A percentile compares a stretch with the other conserved stretches of the same genome.
These are phyloP conservation scores for Fistularia commersonii DNA, from an alignment of 2,797 vertebrate genomes.

Conservation along the genomic window DNA sequence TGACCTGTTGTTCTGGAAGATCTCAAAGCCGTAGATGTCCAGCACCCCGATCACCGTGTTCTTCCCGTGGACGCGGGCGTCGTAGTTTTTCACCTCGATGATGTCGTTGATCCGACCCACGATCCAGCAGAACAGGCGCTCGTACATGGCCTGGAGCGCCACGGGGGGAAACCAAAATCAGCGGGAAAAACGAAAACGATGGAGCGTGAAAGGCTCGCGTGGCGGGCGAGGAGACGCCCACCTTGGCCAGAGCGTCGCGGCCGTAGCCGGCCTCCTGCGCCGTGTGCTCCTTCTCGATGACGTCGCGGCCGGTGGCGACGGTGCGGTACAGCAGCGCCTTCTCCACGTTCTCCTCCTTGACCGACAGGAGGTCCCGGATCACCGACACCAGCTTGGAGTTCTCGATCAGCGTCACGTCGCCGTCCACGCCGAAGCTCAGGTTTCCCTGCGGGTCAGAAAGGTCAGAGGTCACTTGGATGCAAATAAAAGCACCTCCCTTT, in stretches of 20 bases:
- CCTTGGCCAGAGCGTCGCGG: conserved; percentile 94
- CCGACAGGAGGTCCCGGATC: conserved; percentile 84
- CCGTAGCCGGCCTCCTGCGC: conserved; percentile 92
- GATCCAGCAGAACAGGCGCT: conserved; percentile 97
- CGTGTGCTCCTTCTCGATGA: conserved; percentile 97
- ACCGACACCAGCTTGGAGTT: conserved; percentile 81
- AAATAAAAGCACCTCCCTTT: no score
- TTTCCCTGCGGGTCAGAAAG: conserved; percentile 79
- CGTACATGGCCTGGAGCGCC: conserved; percentile 89
- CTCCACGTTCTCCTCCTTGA: conserved; percentile 87
- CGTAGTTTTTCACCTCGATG: conserved; percentile 92
- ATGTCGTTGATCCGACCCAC: conserved; percentile 92
- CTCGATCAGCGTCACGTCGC: conserved; percentile 88
- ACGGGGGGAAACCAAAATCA: neutral
- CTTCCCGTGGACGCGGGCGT: conserved; percentile 88
- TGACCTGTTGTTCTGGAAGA: conserved; percentile 98
- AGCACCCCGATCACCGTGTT: conserved; percentile 97
- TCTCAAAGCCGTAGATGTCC: conserved; percentile 98
- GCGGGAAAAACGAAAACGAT: neutral
- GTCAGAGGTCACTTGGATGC: no score
- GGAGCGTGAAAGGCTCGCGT: no score
- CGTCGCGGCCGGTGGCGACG: conserved; percentile 89
- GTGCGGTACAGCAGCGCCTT: conserved; percentile 95
- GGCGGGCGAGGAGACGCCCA: no score
- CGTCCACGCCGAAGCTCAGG: conserved; percentile 87